Evolutionary conservation across 2,113 vertebrate genomes (phyloP), one percentile per base, ranked within the genome.

Genomic region (Pachypanchax playfairii): DNA sequence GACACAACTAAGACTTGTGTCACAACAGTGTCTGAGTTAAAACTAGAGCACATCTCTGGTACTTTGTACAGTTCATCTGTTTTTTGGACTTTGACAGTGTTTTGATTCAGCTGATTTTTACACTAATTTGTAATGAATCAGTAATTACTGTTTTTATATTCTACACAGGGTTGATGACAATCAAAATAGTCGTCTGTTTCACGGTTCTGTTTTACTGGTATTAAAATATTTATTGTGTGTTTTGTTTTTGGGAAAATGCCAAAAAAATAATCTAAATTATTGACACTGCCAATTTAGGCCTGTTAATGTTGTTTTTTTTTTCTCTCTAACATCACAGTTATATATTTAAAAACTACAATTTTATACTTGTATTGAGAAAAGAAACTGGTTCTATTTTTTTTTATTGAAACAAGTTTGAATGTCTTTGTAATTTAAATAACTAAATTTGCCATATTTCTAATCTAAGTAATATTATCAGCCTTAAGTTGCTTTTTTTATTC

Each of bases 231-330:
- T 63, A 54, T 35, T 75, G 50, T 83, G 77, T 51, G 54, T 42
- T 7, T 64, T 56, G 22, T 70, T 69, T 46, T 70, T 70, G 69
- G 43, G 38, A 50, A 53, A 74, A 69, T 69, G 65, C 65, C 70
- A 57, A n/a, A 44, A 24, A 36, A 73, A n/a, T 75, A 83, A 80
- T 71, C 43, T 79, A 79, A 84, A 77, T 75, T 69, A 82, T 62
- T 80, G 43, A 57, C 49, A 79, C 89, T 89, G 88, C 83, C 85
- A 64, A 66, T 77, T 63, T 36, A 75, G 75, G 75, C 64, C 61
- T 5, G 38, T 35, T 9, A 3, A 36, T 11, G 67, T 75, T 64
- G 5, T 47, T 29, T 73, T 78, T 69, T 20, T 38, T 9, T 21
- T n/a, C n/a, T n/a, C n/a, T n/a, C n/a, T 61, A 22, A 61, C 28